Evolutionary conservation across 2,113 vertebrate species (phyloP).

Genomic region (Nettapus auritus): DNA sequence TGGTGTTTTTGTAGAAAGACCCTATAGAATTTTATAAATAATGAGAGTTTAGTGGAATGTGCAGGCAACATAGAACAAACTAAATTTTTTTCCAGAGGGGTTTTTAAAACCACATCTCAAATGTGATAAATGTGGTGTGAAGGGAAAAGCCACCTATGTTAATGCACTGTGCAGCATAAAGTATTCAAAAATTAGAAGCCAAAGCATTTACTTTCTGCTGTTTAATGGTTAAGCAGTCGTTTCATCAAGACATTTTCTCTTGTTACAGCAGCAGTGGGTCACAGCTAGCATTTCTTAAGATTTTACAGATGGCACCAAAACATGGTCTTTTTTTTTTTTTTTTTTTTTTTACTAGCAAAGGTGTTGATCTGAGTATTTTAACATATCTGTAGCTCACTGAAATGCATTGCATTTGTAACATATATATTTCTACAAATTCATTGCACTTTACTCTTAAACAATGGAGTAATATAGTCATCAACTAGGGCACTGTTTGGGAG

Average conservation of each 20-base stretch:
- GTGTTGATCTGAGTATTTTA: background rate
- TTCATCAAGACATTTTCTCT: background rate
- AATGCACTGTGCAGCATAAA: background rate
- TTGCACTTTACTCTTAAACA: background rate
- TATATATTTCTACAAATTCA: background rate
- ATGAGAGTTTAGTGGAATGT: slow-evolving; percentile 62
- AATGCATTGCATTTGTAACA: background rate
- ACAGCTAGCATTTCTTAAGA: background rate
- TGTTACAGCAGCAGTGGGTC: background rate
- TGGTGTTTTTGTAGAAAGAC: slow-evolving; percentile 50
- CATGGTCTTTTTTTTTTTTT: background rate
- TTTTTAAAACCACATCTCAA: slow-evolving; percentile 54
- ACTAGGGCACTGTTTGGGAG: background rate
- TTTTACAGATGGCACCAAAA: background rate
- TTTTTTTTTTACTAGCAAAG: background rate
- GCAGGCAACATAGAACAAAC: slow-evolving; percentile 53
- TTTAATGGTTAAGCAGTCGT: background rate
- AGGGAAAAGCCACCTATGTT: slow-evolving; percentile 15
- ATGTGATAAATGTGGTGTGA: slow-evolving; percentile 39
- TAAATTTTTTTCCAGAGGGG: slow-evolving; percentile 55
- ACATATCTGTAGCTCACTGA: background rate
- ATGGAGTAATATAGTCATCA: background rate
- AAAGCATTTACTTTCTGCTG: background rate
- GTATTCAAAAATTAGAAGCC: background rate
- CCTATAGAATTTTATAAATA: slow-evolving; percentile 70